Conservation (phyloP, 1,140 invertebrate genomes). For the Eriocheir sinensis region DNA sequence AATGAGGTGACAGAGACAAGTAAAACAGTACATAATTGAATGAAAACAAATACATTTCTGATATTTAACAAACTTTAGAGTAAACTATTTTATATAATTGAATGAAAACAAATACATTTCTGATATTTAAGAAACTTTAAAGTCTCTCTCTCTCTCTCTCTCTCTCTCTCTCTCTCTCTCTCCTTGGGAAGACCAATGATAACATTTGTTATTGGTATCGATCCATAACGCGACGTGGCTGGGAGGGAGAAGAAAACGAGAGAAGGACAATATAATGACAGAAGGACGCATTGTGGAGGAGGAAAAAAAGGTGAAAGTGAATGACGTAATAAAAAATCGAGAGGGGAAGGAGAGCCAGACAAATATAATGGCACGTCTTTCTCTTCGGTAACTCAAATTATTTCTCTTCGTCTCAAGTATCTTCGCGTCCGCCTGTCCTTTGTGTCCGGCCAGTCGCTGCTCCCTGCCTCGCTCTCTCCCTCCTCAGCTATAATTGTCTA, state of each 20-base stretch:
- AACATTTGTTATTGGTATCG: not conserved
- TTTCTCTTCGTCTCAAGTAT: not conserved
- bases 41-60: too few species aligned
- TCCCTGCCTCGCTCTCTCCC: not conserved
- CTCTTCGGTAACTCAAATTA: not conserved
- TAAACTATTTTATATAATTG: too few species aligned
- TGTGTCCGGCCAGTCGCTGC: not conserved
- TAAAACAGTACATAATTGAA: too few species aligned
- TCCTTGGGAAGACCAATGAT: not conserved
- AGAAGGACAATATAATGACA: not conserved
- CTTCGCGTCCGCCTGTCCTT: not conserved
- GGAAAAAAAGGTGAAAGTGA: not conserved
- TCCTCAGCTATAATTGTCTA: constrained; percentile 48
- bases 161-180: constrained; percentile 49
- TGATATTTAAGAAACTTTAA: too few species aligned
- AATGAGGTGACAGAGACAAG: too few species aligned
- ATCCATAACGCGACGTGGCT: not conserved
- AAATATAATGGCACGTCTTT: not conserved
- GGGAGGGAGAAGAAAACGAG: not conserved
- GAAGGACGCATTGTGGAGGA: not conserved
- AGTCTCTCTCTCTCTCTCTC: not conserved
- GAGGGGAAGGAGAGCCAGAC: not conserved
- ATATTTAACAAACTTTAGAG: too few species aligned
- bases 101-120: too few species aligned
- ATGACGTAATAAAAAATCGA: not conserved